Base-by-base conservation (phyloP, 2,113 vertebrate genomes). In the human region DNA sequence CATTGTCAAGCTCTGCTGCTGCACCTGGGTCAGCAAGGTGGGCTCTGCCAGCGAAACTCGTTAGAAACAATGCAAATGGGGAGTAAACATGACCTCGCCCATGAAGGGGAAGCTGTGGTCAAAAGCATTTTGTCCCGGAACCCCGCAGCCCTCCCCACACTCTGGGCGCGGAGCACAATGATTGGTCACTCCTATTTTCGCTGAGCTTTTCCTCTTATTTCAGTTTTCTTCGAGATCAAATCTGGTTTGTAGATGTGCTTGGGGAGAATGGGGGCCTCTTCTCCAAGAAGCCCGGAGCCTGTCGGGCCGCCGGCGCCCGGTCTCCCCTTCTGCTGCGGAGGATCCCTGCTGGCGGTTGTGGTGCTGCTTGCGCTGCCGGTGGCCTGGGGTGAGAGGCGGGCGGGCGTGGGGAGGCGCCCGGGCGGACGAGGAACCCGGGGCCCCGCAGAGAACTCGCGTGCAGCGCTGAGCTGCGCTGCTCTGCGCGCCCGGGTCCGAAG, bases 31-130 rank as follows among this genome's bases (percentile, higher is more conserved):
- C 32, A 20, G 27, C 12, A 6, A 72, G 22, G 59, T 57, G 61
- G 9, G 70, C 14, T 48, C 38, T 18, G 55, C 4, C 14, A 13
- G 25, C 11, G 6, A 50, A 12, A 23, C 8, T 61, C 40, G 0
- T 14, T 16, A 30, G 35, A 73, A 86, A 55, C 18, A 20, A 59
- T 8, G 40, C 25, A 59, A n/a, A 55, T 5, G 2, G 8, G 3
- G 8, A 48, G 43, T 70, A 61, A 87, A 90, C 40, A 76, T 30
- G 89, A 20, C 57, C 22, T 76, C 6, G 22, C 89, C 81, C 43
- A 3, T 3, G 17, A 35, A 88, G 70, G 23, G 97, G 97, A 97
- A 97, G 81, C 57, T 83, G 96, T 11, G 80, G 80, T 88, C 32
- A 9, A 50, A 81, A 64, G 45, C 30, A 0, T 3, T 90, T 72